Conservation (phyloP, 1,140 invertebrate species). For the Rhynchophorus ferrugineus region DNA sequence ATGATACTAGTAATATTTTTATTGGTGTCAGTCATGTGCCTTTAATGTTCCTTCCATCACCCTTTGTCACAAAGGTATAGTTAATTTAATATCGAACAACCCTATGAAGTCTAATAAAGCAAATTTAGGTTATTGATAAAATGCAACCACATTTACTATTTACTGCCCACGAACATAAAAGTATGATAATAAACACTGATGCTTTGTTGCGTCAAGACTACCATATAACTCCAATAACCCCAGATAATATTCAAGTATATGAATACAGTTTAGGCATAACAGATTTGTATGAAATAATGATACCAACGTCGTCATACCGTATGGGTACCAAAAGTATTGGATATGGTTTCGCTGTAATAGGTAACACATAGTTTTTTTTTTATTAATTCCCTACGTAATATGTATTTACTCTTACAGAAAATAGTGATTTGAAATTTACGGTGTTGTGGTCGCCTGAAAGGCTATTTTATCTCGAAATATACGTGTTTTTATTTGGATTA, state of each 20-base stretch:
- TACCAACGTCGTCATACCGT: conserved; percentile 90
- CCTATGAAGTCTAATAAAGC: no score
- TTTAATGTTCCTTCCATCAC: conserved; percentile 52
- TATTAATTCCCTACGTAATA: no score
- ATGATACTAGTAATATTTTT: conserved; percentile 54
- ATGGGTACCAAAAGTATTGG: conserved; percentile 83
- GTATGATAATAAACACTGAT: conserved; percentile 49
- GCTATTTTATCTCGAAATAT: conserved; percentile 31
- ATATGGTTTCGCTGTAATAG: conserved; percentile 73
- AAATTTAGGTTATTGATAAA: conserved; percentile 49
- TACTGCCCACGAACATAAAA: conserved; percentile 76
- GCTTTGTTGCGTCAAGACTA: conserved; percentile 42
- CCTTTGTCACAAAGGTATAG: conserved; percentile 52
- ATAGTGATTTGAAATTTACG: conserved; percentile 35
- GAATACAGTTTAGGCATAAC: conserved; percentile 43
- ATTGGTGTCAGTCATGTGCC: conserved; percentile 66
- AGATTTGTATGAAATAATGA: conserved; percentile 73
- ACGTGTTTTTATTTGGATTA: conserved; percentile 21
- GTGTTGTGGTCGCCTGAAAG: conserved; percentile 39
- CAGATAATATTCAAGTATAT: conserved; percentile 44
- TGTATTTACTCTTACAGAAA: conserved; percentile 28
- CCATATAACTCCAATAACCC: conserved; percentile 42
- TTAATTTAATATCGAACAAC: conserved; percentile 3
- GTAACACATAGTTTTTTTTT: conserved; percentile 47
- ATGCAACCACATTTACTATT: conserved; percentile 73